These are phyloP conservation scores for Scaptomyza graminum DNA, from an alignment of 1,140 invertebrate species.

Conservation along the genomic window DNA sequence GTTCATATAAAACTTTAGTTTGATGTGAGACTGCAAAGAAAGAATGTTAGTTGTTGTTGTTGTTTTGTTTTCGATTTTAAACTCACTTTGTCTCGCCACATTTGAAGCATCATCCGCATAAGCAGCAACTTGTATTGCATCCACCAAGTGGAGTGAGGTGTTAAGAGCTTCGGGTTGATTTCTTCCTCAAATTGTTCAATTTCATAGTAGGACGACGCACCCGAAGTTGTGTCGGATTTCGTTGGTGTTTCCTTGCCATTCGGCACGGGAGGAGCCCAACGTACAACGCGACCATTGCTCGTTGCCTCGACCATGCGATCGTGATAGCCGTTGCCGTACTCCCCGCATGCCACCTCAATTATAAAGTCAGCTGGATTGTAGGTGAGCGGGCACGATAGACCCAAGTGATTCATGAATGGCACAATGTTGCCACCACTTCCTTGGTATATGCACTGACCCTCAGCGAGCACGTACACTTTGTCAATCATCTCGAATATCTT, in stretches of 20 bases:
- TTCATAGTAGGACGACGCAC: slow-evolving; percentile 75
- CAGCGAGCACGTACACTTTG: slow-evolving; percentile 90
- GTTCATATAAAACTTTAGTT: slow-evolving; percentile 88
- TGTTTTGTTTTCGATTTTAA: too few species aligned
- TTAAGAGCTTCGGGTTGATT: slow-evolving; percentile 84
- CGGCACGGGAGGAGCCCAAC: slow-evolving; percentile 78
- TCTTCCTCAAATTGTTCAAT: slow-evolving; percentile 79
- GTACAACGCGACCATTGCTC: slow-evolving; percentile 86
- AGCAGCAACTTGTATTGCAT: slow-evolving; percentile 88
- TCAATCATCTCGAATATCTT: slow-evolving; percentile 91
- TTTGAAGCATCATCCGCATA: slow-evolving; percentile 88
- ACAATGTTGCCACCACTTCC: slow-evolving; percentile 88
- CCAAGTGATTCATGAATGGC: slow-evolving; percentile 87
- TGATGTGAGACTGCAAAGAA: slow-evolving; percentile 87
- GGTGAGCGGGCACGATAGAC: slow-evolving; percentile 89
- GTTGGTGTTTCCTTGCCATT: slow-evolving; percentile 53
- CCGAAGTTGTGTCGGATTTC: slow-evolving; percentile 76
- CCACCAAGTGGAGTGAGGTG: slow-evolving; percentile 86
- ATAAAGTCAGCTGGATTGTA: slow-evolving; percentile 94
- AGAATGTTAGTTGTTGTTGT: too few species aligned
- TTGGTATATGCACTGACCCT: slow-evolving; percentile 90
- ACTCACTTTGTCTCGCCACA: slow-evolving; percentile 88
- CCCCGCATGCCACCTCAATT: slow-evolving; percentile 90
- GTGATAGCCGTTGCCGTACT: slow-evolving; percentile 88
- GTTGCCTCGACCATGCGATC: slow-evolving; percentile 87